Conservation (phyloP, 2,797 vertebrate genomes). For the Leuciscus waleckii region DNA sequence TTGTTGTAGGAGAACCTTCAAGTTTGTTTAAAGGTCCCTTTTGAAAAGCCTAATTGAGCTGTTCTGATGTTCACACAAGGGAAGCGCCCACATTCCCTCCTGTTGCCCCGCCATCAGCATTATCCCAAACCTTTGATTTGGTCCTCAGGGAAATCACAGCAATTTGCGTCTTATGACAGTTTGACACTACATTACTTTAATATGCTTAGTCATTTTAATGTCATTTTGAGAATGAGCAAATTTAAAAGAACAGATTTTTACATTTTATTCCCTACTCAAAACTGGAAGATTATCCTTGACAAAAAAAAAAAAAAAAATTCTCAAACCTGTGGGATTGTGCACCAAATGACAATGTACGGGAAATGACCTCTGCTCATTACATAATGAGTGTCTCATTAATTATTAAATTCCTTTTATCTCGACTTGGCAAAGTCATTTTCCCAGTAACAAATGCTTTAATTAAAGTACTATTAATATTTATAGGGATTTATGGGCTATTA, state of each 20-base stretch:
- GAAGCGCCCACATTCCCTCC: conserved; percentile 6
- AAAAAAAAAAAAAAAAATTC: too few species aligned
- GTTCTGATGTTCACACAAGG: conserved; percentile 21
- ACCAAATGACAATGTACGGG: background rate
- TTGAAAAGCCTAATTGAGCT: conserved; percentile 50
- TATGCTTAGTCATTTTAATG: background rate
- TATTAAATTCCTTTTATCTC: conserved; percentile 24
- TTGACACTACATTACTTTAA: conserved; percentile 9
- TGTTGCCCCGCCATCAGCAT: background rate
- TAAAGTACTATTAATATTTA: conserved; percentile 40
- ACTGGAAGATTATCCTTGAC: background rate
- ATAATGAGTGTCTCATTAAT: conserved; percentile 22
- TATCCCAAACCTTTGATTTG: conserved; percentile 30
- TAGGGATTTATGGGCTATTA: background rate
- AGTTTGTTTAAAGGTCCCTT: conserved; percentile 47
- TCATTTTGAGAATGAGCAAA: background rate
- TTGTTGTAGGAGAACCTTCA: conserved; percentile 23
- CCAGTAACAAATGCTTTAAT: conserved; percentile 32
- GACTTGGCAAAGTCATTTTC: conserved; percentile 1
- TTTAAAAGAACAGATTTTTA: background rate
- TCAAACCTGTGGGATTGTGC: background rate
- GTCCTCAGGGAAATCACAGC: background rate
- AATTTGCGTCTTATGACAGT: background rate
- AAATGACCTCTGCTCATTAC: conserved; percentile 4
- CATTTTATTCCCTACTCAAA: background rate